Conservation (phyloP, 2,797 vertebrate genomes). For the Anableps anableps region DNA sequence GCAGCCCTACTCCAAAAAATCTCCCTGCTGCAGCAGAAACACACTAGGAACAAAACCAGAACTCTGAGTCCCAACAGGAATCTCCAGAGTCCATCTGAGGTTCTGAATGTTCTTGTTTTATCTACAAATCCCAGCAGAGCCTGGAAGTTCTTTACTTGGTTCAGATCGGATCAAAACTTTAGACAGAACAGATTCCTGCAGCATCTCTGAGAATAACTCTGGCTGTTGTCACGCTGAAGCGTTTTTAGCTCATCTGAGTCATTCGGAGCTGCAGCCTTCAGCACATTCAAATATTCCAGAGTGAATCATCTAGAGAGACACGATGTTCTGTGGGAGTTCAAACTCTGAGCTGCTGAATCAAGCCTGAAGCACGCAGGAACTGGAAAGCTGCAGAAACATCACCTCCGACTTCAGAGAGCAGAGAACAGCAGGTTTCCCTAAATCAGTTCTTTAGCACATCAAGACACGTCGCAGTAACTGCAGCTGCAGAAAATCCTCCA, state of each 20-base stretch:
- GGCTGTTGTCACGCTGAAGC: background rate
- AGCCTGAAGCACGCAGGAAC: background rate
- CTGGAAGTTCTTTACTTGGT: background rate
- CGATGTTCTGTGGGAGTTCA: background rate
- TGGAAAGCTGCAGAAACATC: background rate
- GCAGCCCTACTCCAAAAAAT: no score
- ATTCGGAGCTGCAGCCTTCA: background rate
- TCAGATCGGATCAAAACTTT: background rate
- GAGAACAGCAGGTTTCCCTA: background rate
- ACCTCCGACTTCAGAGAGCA: background rate
- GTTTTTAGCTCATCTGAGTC: constrained; percentile 7
- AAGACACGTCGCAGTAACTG: background rate
- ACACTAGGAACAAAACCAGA: background rate
- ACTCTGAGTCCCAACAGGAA: background rate
- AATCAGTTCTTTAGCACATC: background rate
- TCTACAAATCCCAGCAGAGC: background rate
- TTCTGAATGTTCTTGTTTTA: background rate
- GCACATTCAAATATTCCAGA: background rate
- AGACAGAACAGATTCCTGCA: background rate
- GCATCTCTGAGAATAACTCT: constrained; percentile 9
- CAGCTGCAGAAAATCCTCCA: background rate
- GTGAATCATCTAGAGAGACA: constrained; percentile 12
- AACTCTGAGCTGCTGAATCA: background rate
- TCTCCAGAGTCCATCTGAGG: background rate
- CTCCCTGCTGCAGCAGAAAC: background rate